A percentile compares a stretch with the other conserved stretches of the same genome.
phyloP scores from a whole-genome alignment of 2,113 vertebrate species.

The Atlantisia rogersi region DNA sequence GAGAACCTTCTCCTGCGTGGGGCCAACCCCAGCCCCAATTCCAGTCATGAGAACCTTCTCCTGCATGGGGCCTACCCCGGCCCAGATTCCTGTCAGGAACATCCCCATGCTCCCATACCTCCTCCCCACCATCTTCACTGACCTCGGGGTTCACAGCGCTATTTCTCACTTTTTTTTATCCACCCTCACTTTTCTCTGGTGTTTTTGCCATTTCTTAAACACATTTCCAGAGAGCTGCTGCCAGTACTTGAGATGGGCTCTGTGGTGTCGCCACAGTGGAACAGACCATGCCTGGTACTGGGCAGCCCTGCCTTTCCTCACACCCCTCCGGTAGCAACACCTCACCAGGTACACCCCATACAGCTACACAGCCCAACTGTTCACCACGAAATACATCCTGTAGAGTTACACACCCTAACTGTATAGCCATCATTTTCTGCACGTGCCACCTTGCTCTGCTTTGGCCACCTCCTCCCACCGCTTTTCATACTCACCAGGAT shows the following conservation, averaged over 20 bases:
- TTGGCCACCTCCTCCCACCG: background rate
- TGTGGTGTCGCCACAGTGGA: fast-evolving
- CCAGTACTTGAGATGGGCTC: fast-evolving
- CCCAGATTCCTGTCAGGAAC: background rate
- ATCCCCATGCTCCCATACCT: background rate
- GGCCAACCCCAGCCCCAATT: fast-evolving
- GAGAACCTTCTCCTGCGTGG: background rate
- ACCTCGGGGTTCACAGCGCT: background rate
- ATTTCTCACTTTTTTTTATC: background rate
- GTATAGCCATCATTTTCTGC: fast-evolving
- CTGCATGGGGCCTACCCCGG: background rate
- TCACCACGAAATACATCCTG: fast-evolving
- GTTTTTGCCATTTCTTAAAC: background rate
- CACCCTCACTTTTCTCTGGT: background rate
- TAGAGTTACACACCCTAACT: background rate
- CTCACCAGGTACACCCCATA: fast-evolving
- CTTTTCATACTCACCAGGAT: fast-evolving
- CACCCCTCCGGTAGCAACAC: background rate
- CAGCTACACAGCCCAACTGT: background rate
- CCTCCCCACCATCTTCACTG: fast-evolving
- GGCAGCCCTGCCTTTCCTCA: background rate
- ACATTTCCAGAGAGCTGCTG: fast-evolving
- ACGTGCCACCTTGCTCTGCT: fast-evolving
- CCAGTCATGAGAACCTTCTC: background rate
- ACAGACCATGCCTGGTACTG: fast-evolving